Conservation (phyloP, 2,797 vertebrate species). For the Jordanella pulchra region DNA sequence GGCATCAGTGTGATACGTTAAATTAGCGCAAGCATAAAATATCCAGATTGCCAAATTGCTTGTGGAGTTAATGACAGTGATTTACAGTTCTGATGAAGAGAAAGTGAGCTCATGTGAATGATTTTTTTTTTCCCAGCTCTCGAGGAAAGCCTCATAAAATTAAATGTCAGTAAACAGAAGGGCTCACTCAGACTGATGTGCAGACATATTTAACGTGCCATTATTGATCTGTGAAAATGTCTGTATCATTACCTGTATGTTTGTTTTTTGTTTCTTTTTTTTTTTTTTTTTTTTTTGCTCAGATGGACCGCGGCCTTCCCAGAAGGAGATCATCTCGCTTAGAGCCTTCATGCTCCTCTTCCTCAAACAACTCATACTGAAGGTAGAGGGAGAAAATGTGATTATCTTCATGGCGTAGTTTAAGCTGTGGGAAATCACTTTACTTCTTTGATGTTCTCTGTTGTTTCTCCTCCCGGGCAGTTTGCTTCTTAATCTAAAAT, state of each 20-base stretch:
- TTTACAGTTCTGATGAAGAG: conserved; percentile 38
- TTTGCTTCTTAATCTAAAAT: conserved; percentile 32
- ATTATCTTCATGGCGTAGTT: conserved; percentile 34
- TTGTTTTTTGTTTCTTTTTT: too few relatives aligned
- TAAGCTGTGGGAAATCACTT: conserved; percentile 37
- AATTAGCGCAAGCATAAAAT: conserved; percentile 73
- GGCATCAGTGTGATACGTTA: conserved; percentile 53
- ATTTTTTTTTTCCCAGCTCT: conserved; percentile 36
- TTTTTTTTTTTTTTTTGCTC: too few relatives aligned
- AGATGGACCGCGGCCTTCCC: conserved; percentile 96
- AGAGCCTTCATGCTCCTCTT: conserved; percentile 99
- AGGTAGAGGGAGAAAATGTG: conserved; percentile 78
- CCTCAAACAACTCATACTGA: conserved; percentile 97
- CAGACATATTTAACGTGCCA: conserved; percentile 24
- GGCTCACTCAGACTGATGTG: conserved; percentile 22
- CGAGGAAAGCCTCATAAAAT: conserved; percentile 50
- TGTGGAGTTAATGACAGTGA: conserved; percentile 82
- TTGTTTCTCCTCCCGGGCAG: conserved; percentile 33
- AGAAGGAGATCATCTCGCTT: conserved; percentile 98
- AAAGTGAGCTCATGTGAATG: conserved; percentile 26
- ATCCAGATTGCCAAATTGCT: conserved; percentile 83
- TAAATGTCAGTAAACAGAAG: conserved; percentile 42
- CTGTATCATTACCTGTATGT: conserved; percentile 33
- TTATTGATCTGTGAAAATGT: conserved; percentile 40
- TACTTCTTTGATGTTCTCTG: conserved; percentile 30